Evolutionary conservation across 2,113 vertebrate genomes (phyloP).

Genomic region (Bos taurus): ARS-UCD2.0 NC_037331.1:102050501-102051000

Average conservation of each 20-base stretch:
- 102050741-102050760: neutral
- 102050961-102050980: neutral
- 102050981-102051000: neutral
- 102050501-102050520: neutral
- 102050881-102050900: neutral
- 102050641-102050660: neutral
- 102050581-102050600: neutral
- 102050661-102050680: neutral
- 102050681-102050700: neutral
- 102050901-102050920: neutral
- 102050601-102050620: neutral
- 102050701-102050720: neutral
- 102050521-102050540: neutral
- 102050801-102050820: neutral
- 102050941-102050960: neutral
- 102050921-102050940: neutral
- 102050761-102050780: neutral
- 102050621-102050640: neutral
- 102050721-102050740: neutral
- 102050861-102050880: neutral
- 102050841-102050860: neutral
- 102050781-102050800: neutral
- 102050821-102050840: neutral
- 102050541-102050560: neutral
- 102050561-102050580: neutral